These are phyloP conservation scores for Phenganax marumi DNA, from an alignment of 92 coral and sea anemone species.

Conservation along the genomic window DNA sequence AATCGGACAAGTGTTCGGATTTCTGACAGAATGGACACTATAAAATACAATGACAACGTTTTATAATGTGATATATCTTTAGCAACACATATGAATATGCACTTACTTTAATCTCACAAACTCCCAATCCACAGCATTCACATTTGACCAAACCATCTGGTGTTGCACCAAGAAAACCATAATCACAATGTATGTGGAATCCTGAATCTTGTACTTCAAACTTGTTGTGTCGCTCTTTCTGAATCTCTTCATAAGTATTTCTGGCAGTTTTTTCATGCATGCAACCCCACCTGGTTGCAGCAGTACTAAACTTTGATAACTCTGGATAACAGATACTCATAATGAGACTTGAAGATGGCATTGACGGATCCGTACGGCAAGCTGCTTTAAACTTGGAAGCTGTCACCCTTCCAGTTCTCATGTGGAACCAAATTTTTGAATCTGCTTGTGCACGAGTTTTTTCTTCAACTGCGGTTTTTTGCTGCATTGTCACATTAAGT, in stretches of 20 bases:
- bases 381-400: background rate
- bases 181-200: constrained; percentile 32
- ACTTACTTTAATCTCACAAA: constrained; percentile 40
- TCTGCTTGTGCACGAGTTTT: no score
- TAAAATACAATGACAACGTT: background rate
- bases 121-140: constrained; percentile 55
- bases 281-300: constrained; percentile 58
- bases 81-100: background rate
- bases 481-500: no score
- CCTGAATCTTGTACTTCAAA: constrained; percentile 43
- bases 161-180: constrained; percentile 51
- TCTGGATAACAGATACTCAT: constrained; percentile 60
- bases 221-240: constrained; percentile 49
- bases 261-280: constrained; percentile 47
- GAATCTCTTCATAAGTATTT: constrained; percentile 39
- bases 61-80: background rate
- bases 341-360: constrained; percentile 53
- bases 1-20: background rate
- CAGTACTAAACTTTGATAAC: constrained; percentile 43
- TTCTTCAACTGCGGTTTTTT: no score
- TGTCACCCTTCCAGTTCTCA: no score
- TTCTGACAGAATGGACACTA: background rate
- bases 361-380: constrained; percentile 55
- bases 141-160: constrained; percentile 49
- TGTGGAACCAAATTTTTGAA: no score